Percentiles rank a stretch among this genome's conserved stretches.
Evolutionary conservation across 2,797 vertebrate species (phyloP).

Genomic region (Pangasius krempfi): DNA sequence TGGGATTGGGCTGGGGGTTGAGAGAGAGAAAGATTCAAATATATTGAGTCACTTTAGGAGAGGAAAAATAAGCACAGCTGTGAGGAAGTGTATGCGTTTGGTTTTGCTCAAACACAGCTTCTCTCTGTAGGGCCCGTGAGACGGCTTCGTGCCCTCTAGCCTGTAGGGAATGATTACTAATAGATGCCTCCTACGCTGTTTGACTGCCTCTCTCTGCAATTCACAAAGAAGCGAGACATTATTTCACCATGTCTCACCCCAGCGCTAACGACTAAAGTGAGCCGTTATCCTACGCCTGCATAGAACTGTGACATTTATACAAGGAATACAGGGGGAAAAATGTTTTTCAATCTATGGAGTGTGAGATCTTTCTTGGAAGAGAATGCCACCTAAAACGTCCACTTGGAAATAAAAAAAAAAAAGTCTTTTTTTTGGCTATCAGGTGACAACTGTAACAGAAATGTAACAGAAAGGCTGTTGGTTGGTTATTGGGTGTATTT

Average conservation of each 20-base stretch:
- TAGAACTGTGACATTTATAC: slow-evolving; percentile 21
- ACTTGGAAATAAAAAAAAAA: not conserved
- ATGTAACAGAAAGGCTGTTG: not conserved
- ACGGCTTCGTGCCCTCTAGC: slow-evolving; percentile 60
- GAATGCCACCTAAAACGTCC: not conserved
- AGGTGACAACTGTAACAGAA: not conserved
- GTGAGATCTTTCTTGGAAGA: not conserved
- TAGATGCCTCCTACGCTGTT: slow-evolving; percentile 59
- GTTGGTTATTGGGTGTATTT: not conserved
- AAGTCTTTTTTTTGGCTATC: not conserved
- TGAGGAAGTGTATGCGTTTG: slow-evolving; percentile 53
- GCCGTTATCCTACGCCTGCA: slow-evolving; percentile 24
- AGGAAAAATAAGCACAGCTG: slow-evolving; percentile 61
- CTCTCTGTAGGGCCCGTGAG: slow-evolving; percentile 59
- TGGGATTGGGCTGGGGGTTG: not conserved
- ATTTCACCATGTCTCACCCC: slow-evolving; percentile 39
- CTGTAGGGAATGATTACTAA: slow-evolving; percentile 63
- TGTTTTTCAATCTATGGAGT: not conserved
- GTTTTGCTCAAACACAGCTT: slow-evolving; percentile 60
- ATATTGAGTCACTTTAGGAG: slow-evolving; percentile 53
- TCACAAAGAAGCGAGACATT: slow-evolving; percentile 55
- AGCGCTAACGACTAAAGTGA: slow-evolving; percentile 33
- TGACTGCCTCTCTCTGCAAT: slow-evolving; percentile 54
- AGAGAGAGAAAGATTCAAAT: slow-evolving; percentile 8
- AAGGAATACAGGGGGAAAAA: not conserved